Conservation (phyloP, 2,113 vertebrate genomes). For the Willisornis vidua region DNA sequence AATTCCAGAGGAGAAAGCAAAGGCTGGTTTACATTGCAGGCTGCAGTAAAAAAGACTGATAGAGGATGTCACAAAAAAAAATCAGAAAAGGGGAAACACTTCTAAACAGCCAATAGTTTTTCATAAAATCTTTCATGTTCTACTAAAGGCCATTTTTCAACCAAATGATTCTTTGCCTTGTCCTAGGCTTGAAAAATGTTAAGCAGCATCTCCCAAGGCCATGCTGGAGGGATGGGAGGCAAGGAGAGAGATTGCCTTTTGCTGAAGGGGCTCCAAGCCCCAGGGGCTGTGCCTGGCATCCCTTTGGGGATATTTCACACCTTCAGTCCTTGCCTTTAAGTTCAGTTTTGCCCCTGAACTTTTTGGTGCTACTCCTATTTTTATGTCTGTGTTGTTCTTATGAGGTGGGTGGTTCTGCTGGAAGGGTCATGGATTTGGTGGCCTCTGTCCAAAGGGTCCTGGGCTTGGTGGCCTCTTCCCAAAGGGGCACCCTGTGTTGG, state of each 20-base stretch:
- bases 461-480: not conserved
- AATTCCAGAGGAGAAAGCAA: not conserved
- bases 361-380: not conserved
- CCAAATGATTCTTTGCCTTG: conserved; percentile 11
- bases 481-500: not conserved
- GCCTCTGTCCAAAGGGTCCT: too few species aligned
- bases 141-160: conserved; percentile 38
- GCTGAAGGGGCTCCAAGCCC: not conserved
- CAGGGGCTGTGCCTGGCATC: not conserved
- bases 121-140: conserved; percentile 31
- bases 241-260: fast-evolving
- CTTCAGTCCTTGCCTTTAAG: not conserved
- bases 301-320: not conserved
- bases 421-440: not conserved
- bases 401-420: not conserved
- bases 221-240: not conserved
- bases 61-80: not conserved
- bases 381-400: not conserved
- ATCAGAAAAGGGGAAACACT: not conserved
- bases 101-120: conserved; percentile 51
- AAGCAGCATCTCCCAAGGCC: conserved; percentile 7
- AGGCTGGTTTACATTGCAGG: not conserved
- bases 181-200: conserved; percentile 30
- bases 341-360: not conserved
- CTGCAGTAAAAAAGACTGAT: conserved; percentile 31